These are phyloP conservation scores for Gymnorhina tibicen DNA, from an alignment of 2,113 vertebrate genomes.

Conservation along the genomic window DNA sequence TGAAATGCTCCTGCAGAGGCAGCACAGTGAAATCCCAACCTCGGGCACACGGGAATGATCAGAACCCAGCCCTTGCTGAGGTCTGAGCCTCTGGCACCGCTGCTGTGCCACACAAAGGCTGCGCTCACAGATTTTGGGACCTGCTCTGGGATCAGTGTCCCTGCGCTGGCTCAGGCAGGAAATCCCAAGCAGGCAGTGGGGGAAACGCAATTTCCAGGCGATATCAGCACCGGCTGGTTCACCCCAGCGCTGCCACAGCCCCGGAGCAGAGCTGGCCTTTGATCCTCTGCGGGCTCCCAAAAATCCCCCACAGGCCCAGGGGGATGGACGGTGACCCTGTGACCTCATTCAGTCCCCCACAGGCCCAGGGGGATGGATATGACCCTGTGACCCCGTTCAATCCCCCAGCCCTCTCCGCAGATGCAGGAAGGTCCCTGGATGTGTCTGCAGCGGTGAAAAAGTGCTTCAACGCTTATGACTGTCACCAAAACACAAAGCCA, in stretches of 20 bases:
- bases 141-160: not conserved
- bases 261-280: not conserved
- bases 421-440: not conserved
- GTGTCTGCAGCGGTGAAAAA: not conserved
- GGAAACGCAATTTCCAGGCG: not conserved
- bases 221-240: not conserved
- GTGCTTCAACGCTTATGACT: not conserved
- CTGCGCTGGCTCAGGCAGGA: not conserved
- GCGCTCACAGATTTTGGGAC: not conserved
- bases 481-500: constrained; percentile 16
- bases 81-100: not conserved
- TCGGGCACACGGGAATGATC: not conserved
- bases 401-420: not conserved
- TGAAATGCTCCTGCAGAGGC: not conserved
- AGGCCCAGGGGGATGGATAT: not conserved
- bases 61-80: not conserved
- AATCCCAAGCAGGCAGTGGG: not conserved
- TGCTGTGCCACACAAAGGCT: not conserved
- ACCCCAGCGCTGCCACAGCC: not conserved
- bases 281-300: not conserved
- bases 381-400: not conserved
- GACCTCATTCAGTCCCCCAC: not conserved
- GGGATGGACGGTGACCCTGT: not conserved
- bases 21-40: not conserved
- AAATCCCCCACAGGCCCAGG: not conserved